Conservation (phyloP, 2,888 invertebrate species). For the Mechanitis messenoides region DNA sequence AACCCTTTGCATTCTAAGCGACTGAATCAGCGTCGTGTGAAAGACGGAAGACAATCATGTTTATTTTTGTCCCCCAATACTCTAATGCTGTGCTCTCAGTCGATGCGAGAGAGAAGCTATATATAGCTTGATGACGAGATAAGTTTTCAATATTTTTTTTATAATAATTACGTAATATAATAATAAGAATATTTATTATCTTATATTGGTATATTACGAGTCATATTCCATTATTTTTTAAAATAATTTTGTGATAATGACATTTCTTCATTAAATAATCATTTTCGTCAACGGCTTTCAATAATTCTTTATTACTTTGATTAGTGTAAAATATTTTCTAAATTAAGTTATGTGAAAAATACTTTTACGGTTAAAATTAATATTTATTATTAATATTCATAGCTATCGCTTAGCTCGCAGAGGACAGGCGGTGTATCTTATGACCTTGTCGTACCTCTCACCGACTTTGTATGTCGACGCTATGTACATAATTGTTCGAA, state of each 20-base stretch:
- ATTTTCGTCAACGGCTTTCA: no score
- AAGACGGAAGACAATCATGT: conserved; percentile 28
- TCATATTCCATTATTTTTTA: not conserved
- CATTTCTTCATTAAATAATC: no score
- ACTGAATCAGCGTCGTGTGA: conserved; percentile 26
- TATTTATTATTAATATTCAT: not conserved
- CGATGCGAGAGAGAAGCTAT: conserved; percentile 5
- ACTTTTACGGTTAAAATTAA: no score
- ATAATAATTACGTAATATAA: no score
- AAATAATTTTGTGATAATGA: no score
- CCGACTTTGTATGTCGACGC: conserved; percentile 26
- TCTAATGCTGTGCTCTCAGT: not conserved
- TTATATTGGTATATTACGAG: no score
- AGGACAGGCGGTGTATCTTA: conserved; percentile 12
- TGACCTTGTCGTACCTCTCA: conserved; percentile 38
- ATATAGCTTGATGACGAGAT: not conserved
- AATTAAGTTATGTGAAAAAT: no score
- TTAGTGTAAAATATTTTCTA: no score
- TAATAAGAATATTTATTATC: no score
- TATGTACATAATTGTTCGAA: conserved; percentile 29
- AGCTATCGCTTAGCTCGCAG: conserved; percentile 10
- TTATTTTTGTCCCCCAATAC: conserved; percentile 23
- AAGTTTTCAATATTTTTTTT: no score
- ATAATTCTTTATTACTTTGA: no score
- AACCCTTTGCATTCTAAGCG: conserved; percentile 5